Conservation (phyloP, 2,797 vertebrate species). For the Argentina silus region DNA sequence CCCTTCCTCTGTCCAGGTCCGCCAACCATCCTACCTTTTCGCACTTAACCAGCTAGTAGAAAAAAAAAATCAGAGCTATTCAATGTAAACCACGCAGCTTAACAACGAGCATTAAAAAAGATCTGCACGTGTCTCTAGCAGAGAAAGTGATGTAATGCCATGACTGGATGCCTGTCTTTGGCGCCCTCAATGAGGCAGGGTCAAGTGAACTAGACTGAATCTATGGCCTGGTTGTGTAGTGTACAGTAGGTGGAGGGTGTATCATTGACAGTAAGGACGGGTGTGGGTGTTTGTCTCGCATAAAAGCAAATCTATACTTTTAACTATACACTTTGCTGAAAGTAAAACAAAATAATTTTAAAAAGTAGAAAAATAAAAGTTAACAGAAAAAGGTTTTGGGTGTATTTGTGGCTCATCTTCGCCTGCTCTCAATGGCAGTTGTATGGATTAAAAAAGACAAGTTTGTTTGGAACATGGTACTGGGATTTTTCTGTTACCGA, state of each 20-base stretch:
- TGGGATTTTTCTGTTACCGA: conserved; percentile 41
- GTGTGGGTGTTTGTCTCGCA: conserved; percentile 37
- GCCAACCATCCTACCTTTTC: conserved; percentile 51
- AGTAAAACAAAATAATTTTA: conserved; percentile 28
- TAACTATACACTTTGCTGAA: conserved; percentile 49
- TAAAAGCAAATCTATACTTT: conserved; percentile 71
- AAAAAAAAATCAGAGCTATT: conserved; percentile 66
- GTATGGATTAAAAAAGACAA: conserved; percentile 20
- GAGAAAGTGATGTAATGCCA: conserved; percentile 53
- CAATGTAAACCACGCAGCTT: conserved; percentile 75
- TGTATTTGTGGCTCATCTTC: conserved; percentile 40
- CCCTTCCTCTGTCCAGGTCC: conserved; percentile 5
- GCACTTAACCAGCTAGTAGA: conserved; percentile 79
- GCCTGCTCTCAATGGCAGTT: conserved; percentile 41
- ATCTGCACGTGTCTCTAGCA: conserved; percentile 44
- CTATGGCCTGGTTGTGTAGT: conserved; percentile 69
- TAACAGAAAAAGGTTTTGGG: conserved; percentile 26
- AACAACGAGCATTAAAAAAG: conserved; percentile 67
- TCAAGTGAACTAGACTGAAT: conserved; percentile 80
- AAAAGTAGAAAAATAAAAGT: conserved; percentile 18
- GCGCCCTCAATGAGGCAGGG: conserved; percentile 43
- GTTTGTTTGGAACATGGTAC: conserved; percentile 40
- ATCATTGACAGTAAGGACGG: not conserved
- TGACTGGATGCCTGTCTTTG: conserved; percentile 43
- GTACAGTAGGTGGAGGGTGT: conserved; percentile 30